These are phyloP conservation scores for Garrulus glandarius DNA, from an alignment of 2,797 vertebrate genomes.

Conservation along the genomic window DNA sequence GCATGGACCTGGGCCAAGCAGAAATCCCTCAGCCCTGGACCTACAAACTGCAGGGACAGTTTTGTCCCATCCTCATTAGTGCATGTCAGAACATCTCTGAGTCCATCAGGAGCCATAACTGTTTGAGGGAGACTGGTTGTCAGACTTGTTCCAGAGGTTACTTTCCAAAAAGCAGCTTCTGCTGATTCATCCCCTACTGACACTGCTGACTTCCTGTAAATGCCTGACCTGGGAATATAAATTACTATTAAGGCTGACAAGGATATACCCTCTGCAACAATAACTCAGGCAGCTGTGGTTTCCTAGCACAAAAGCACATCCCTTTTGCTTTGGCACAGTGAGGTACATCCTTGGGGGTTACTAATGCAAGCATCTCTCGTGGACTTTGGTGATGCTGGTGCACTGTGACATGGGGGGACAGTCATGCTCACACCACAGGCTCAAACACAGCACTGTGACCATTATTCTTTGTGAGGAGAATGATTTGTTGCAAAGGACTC, in stretches of 20 bases:
- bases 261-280: conserved; percentile 28
- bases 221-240: conserved; percentile 27
- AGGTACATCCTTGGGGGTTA: not conserved
- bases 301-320: conserved; percentile 8
- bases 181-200: conserved; percentile 42
- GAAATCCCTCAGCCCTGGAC: not conserved
- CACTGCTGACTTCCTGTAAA: conserved; percentile 41
- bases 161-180: conserved; percentile 22
- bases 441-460: not conserved
- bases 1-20: not conserved
- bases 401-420: not conserved
- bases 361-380: not conserved
- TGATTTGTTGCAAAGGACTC: not conserved
- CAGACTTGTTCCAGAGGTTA: not conserved
- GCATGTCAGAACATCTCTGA: not conserved
- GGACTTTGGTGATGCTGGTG: not conserved
- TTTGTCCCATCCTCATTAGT: not conserved
- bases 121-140: not conserved
- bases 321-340: conserved; percentile 10
- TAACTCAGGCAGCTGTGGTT: not conserved
- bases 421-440: not conserved
- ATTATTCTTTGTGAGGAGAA: not conserved
- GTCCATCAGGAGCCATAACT: not conserved
- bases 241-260: conserved; percentile 54
- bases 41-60: not conserved